phyloP scores from a whole-genome alignment of 2,113 vertebrate genomes.

The Bujurquina vittata region DNA sequence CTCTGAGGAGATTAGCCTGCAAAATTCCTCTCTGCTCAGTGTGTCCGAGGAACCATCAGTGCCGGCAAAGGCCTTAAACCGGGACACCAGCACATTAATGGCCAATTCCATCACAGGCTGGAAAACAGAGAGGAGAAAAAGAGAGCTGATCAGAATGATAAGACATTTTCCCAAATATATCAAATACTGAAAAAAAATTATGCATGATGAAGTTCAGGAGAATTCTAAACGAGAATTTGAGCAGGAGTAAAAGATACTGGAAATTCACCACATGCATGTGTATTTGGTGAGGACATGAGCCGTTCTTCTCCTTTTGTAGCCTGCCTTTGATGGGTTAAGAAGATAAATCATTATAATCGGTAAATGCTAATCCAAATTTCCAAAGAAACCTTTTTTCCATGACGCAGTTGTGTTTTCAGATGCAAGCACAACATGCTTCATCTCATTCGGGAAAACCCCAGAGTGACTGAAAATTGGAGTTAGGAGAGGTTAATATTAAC shows the following conservation, averaged over 20 bases:
- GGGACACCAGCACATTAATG: slow-evolving; percentile 43
- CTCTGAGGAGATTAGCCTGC: slow-evolving; percentile 43
- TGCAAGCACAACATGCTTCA: not conserved
- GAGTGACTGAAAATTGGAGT: not conserved
- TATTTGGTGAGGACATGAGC: not conserved
- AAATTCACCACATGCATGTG: slow-evolving; percentile 27
- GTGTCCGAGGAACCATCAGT: slow-evolving; percentile 50
- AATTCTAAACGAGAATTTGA: not conserved
- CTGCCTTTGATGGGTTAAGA: not conserved
- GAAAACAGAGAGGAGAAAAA: not conserved
- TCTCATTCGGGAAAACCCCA: not conserved
- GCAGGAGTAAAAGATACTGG: not conserved
- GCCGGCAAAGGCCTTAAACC: slow-evolving; percentile 53
- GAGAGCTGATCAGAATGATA: not conserved
- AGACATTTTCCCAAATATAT: not conserved
- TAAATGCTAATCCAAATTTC: slow-evolving; percentile 34
- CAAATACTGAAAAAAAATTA: not conserved
- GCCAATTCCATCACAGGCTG: slow-evolving; percentile 47
- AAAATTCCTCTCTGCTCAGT: slow-evolving; percentile 56
- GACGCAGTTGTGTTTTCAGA: not conserved
- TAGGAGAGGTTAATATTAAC: not conserved
- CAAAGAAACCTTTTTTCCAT: slow-evolving; percentile 45
- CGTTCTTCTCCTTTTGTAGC: slow-evolving; percentile 23
- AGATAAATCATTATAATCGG: slow-evolving; percentile 15
- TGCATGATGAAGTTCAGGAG: not conserved